phyloP scores from a whole-genome alignment of 2,113 vertebrate genomes.

The Acrocephalus arundinaceus region DNA sequence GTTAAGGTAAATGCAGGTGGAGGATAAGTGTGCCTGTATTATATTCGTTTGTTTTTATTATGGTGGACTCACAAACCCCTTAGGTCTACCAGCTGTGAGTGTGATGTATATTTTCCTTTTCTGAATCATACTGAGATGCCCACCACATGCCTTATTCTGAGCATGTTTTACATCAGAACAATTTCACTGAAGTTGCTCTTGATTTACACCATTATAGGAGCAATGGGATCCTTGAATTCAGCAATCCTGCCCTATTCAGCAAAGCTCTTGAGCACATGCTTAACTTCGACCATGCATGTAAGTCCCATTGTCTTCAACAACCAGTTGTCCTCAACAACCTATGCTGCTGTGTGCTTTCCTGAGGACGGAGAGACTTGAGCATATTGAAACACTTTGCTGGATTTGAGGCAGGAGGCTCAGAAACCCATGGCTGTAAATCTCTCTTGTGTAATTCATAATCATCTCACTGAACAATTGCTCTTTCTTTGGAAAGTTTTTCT shows the following conservation, averaged over 20 bases:
- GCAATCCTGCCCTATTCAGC: constrained; percentile 43
- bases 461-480: constrained; percentile 9
- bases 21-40: not conserved
- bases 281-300: constrained; percentile 12
- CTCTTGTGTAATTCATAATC: constrained; percentile 24
- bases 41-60: not conserved
- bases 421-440: constrained; percentile 19
- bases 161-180: constrained; percentile 2
- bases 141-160: not conserved
- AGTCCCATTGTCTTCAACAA: constrained; percentile 39
- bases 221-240: constrained; percentile 40
- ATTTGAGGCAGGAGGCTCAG: constrained; percentile 37
- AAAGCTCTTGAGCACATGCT: constrained; percentile 42
- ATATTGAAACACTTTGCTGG: not conserved
- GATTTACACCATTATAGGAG: constrained; percentile 44
- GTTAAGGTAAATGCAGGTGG: constrained; percentile 85
- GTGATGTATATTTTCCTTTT: not conserved
- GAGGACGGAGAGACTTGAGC: not conserved
- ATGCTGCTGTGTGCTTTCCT: constrained; percentile 33
- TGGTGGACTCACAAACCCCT: not conserved
- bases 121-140: not conserved
- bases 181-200: constrained; percentile 36
- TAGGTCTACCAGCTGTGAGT: not conserved
- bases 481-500: constrained; percentile 7
- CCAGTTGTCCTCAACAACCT: constrained; percentile 34